These are phyloP conservation scores for Hipparchia semele DNA, from an alignment of 2,888 invertebrate genomes.

Conservation along the genomic window DNA sequence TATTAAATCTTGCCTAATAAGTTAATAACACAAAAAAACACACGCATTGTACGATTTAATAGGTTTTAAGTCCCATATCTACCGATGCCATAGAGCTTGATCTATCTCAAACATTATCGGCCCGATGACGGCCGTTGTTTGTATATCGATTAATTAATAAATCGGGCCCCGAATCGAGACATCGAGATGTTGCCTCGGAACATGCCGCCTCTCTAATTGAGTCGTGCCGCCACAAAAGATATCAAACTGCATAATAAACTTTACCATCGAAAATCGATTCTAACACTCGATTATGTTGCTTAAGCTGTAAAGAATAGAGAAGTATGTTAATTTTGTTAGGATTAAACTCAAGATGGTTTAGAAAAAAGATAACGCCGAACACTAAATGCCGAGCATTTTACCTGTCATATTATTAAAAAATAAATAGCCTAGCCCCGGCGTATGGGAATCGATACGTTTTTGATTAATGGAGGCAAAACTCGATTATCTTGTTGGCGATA, in stretches of 20 bases:
- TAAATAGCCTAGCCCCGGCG: slow-evolving; percentile 64
- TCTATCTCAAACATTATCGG: slow-evolving; percentile 68
- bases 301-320: slow-evolving; percentile 30
- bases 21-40: slow-evolving; percentile 25
- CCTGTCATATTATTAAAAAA: slow-evolving; percentile 81
- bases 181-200: slow-evolving; percentile 72
- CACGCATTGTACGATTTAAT: slow-evolving; percentile 41
- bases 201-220: slow-evolving; percentile 80
- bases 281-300: slow-evolving; percentile 40
- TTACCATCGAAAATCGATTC: slow-evolving; percentile 5
- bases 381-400: slow-evolving; percentile 80
- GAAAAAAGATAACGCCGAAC: slow-evolving; percentile 61
- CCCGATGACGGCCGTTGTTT: slow-evolving; percentile 79
- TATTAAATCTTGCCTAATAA: slow-evolving; percentile 31
- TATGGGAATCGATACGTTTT: slow-evolving; percentile 76
- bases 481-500: slow-evolving; percentile 74
- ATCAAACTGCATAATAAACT: slow-evolving; percentile 52
- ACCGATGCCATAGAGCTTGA: slow-evolving; percentile 45
- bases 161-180: slow-evolving; percentile 74
- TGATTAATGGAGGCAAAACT: slow-evolving; percentile 74
- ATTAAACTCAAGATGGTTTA: slow-evolving; percentile 40
- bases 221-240: slow-evolving; percentile 77
- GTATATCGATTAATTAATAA: slow-evolving; percentile 83
- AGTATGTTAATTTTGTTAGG: background rate
- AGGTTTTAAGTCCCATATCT: slow-evolving; percentile 36